Percentiles rank a stretch among this genome's conserved stretches.
Evolutionary conservation across 1,140 invertebrate genomes (phyloP).

Genomic region (Caenorhabditis remanei): DNA sequence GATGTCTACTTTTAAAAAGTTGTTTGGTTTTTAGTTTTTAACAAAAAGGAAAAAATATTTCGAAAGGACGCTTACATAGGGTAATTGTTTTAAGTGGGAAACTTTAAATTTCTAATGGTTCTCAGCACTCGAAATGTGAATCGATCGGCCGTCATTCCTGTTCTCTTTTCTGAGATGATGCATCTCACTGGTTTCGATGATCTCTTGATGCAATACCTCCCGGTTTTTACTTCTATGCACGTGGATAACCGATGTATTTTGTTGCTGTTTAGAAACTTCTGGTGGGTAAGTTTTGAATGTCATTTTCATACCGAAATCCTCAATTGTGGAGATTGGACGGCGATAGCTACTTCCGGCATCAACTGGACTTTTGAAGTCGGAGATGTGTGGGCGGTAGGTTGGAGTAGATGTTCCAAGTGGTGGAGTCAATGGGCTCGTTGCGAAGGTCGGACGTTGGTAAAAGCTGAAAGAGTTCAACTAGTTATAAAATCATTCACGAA

Average conservation of each 20-base stretch:
- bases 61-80: conserved; percentile 43
- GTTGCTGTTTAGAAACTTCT: conserved; percentile 41
- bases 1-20: not conserved
- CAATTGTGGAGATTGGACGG: conserved; percentile 46
- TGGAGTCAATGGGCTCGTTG: conserved; percentile 77
- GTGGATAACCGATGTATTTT: conserved; percentile 16
- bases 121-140: conserved; percentile 21
- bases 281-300: conserved; percentile 47
- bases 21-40: conserved; percentile 20
- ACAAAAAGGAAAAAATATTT: not conserved
- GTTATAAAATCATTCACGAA: not conserved
- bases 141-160: not conserved
- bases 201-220: conserved; percentile 43
- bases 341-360: conserved; percentile 44
- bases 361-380: conserved; percentile 52
- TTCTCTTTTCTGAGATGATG: conserved; percentile 31
- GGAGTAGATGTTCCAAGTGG: conserved; percentile 76
- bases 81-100: not conserved
- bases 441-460: conserved; percentile 72
- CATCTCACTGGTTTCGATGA: conserved; percentile 34
- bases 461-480: not conserved
- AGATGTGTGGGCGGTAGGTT: conserved; percentile 63
- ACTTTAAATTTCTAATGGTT: not conserved
- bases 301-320: conserved; percentile 58
- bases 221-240: conserved; percentile 50